A percentile compares a stretch with the other conserved stretches of the same genome.
Conservation (phyloP, 2,888 invertebrate genomes). For the Petrolisthes cinctipes region DNA sequence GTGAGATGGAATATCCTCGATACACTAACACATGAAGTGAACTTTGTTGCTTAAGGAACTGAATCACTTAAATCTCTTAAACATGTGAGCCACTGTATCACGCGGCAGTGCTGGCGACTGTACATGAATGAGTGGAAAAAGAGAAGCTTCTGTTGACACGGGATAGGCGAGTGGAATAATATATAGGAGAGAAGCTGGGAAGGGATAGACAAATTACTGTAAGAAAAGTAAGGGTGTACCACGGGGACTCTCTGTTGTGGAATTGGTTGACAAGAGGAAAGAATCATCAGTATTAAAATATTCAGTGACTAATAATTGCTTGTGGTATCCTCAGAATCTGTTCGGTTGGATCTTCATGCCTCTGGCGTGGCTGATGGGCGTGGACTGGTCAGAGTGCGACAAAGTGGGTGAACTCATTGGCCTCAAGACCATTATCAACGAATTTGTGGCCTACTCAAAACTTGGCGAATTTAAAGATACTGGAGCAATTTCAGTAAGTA, state of each 20-base stretch:
- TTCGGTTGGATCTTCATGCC: slow-evolving; percentile 92
- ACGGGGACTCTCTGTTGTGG: no score
- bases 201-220: not conserved
- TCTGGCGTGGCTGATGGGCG: slow-evolving; percentile 87
- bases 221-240: not conserved
- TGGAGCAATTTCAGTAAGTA: slow-evolving; percentile 72
- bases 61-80: no score
- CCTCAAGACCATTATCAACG: slow-evolving; percentile 93
- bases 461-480: slow-evolving; percentile 77
- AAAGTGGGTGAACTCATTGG: slow-evolving; percentile 87
- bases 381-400: slow-evolving; percentile 77
- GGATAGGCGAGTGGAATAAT: no score
- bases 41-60: no score
- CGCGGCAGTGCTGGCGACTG: no score
- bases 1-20: no score
- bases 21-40: no score
- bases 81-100: no score
- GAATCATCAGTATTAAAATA: no score
- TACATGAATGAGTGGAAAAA: no score
- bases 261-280: no score
- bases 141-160: no score
- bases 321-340: slow-evolving; percentile 74
- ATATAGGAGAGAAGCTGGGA: not conserved
- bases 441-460: slow-evolving; percentile 89
- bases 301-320: not conserved